phyloP scores from a whole-genome alignment of 92 coral and sea anemone species.

The Porites evermanni region DNA sequence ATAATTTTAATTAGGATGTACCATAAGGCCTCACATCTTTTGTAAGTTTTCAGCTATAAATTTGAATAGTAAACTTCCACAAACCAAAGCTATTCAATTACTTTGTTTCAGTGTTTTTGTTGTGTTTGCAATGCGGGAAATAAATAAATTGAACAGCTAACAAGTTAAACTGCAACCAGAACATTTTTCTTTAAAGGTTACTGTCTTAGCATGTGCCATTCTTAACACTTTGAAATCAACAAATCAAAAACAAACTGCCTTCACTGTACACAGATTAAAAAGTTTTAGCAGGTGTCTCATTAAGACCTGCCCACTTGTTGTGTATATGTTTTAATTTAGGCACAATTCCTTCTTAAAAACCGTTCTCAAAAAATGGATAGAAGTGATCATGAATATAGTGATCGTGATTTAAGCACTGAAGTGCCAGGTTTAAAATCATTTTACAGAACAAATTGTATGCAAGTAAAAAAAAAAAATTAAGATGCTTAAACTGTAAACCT shows the following conservation, averaged over 20 bases:
- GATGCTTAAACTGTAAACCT: too few species aligned
- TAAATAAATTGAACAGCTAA: conserved; percentile 15
- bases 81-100: conserved; percentile 10
- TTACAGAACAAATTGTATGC: too few species aligned
- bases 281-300: not conserved
- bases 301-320: too few species aligned
- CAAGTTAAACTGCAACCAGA: conserved; percentile 4
- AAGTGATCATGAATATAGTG: too few species aligned
- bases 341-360: too few species aligned
- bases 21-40: not conserved
- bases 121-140: conserved; percentile 21
- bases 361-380: too few species aligned
- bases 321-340: too few species aligned
- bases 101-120: conserved; percentile 22
- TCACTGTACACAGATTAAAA: conserved; percentile 16
- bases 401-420: too few species aligned
- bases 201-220: conserved; percentile 24
- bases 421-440: too few species aligned
- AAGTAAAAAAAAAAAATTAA: too few species aligned
- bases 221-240: conserved; percentile 6
- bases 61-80: conserved; percentile 20
- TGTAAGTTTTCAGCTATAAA: conserved; percentile 4
- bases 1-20: conserved; percentile 12
- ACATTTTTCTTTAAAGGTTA: conserved; percentile 3
- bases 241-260: not conserved